Percentiles rank a stretch among this genome's conserved stretches.
These are phyloP conservation scores for Labeo catla DNA, from an alignment of 2,113 vertebrate genomes.

Conservation along the genomic window DNA sequence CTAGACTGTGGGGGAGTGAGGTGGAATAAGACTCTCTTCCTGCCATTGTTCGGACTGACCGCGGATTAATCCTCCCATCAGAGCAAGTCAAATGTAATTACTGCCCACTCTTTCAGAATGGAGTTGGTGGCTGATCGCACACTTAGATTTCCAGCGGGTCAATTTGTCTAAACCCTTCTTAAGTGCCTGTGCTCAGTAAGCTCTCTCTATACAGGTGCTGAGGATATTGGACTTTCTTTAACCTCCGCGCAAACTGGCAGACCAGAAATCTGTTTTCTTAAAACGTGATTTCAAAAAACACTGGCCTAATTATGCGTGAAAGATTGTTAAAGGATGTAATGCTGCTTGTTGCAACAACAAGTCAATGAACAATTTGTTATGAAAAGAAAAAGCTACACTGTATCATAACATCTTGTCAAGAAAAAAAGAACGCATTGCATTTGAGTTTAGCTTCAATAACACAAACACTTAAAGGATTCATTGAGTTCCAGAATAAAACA, in stretches of 20 bases:
- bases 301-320: neutral
- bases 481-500: no score
- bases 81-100: conserved; percentile 72
- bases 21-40: conserved; percentile 40
- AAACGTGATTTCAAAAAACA: neutral
- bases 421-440: neutral
- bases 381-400: neutral
- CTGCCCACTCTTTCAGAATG: conserved; percentile 66
- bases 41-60: conserved; percentile 60
- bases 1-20: conserved; percentile 17
- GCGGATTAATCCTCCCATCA: conserved; percentile 65
- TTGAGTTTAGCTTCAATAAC: neutral
- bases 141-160: conserved; percentile 63
- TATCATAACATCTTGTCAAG: neutral
- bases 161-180: conserved; percentile 68
- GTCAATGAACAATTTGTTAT: neutral
- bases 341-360: neutral
- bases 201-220: conserved; percentile 57
- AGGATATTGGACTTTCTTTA: conserved; percentile 45
- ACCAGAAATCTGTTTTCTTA: conserved; percentile 64
- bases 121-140: conserved; percentile 66
- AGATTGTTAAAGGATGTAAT: neutral
- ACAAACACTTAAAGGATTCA: neutral
- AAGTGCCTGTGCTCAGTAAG: conserved; percentile 61
- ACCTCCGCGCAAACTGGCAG: conserved; percentile 56